Evolutionary conservation across 2,797 vertebrate genomes (phyloP).

Genomic region (Pelodytes ibericus): DNA sequence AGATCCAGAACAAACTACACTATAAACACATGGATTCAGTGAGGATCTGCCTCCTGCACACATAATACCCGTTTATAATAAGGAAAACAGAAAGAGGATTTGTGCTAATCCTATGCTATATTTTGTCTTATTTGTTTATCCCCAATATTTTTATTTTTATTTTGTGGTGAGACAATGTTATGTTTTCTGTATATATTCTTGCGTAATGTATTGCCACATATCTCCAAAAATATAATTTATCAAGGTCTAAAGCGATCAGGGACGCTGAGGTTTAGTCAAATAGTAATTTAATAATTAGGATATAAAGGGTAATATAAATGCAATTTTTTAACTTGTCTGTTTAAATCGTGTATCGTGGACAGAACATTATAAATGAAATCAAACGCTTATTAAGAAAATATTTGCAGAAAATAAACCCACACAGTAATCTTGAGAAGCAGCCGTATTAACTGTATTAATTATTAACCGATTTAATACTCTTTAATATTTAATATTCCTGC

Average conservation of each 20-base stretch:
- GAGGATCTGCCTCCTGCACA: slow-evolving; percentile 71
- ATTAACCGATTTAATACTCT: slow-evolving; percentile 72
- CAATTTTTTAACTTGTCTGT: too few species aligned
- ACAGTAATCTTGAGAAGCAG: slow-evolving; percentile 63
- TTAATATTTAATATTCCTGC: slow-evolving; percentile 75
- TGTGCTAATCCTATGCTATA: not conserved
- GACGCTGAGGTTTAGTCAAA: not conserved
- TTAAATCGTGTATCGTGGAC: not conserved
- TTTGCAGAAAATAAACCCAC: slow-evolving; percentile 42
- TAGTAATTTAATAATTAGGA: not conserved
- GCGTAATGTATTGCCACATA: not conserved
- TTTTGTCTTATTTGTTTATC: not conserved
- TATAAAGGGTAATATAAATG: not conserved
- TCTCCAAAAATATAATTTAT: not conserved
- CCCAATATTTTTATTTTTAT: too few species aligned
- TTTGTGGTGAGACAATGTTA: not conserved
- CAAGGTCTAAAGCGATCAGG: not conserved
- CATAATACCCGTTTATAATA: slow-evolving; percentile 59
- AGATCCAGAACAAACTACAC: slow-evolving; percentile 75
- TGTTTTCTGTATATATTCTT: not conserved
- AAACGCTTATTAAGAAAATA: slow-evolving; percentile 54
- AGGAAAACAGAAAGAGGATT: not conserved
- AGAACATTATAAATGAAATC: not conserved
- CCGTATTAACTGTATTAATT: slow-evolving; percentile 74
- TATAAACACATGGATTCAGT: slow-evolving; percentile 61